Percentiles rank a stretch among this genome's conserved stretches.
phyloP scores from a whole-genome alignment of 2,888 invertebrate species.

The Pharmacophagus antenor region DNA sequence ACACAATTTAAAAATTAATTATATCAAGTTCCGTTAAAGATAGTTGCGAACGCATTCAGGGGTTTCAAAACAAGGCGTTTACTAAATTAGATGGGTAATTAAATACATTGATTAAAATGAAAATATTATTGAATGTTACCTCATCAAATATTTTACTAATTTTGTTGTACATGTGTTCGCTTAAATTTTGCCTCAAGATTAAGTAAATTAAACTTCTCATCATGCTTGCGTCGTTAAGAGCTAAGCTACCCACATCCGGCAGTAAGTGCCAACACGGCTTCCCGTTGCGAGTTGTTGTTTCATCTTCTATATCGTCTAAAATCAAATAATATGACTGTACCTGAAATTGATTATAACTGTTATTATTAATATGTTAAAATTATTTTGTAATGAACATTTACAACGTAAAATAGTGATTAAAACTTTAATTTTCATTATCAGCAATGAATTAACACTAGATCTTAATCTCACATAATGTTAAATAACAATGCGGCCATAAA shows the following conservation, averaged over 20 bases:
- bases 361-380: not conserved
- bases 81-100: not conserved
- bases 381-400: not conserved
- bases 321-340: conserved; percentile 92
- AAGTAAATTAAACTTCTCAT: conserved; percentile 88
- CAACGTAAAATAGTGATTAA: not conserved
- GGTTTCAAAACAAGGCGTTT: no score
- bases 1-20: no score
- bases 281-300: conserved; percentile 89
- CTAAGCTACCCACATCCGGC: conserved; percentile 85
- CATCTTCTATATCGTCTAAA: conserved; percentile 96
- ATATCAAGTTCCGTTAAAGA: no score
- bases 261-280: conserved; percentile 93
- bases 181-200: conserved; percentile 49
- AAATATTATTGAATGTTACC: not conserved
- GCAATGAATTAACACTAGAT: no score
- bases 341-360: conserved; percentile 67
- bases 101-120: not conserved
- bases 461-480: no score
- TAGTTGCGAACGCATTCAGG: no score
- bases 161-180: conserved; percentile 12
- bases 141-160: conserved; percentile 22
- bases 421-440: not conserved
- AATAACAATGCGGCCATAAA: no score
- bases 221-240: conserved; percentile 92